phyloP scores from a whole-genome alignment of 2,113 vertebrate genomes.

The Vidua chalybeata region DNA sequence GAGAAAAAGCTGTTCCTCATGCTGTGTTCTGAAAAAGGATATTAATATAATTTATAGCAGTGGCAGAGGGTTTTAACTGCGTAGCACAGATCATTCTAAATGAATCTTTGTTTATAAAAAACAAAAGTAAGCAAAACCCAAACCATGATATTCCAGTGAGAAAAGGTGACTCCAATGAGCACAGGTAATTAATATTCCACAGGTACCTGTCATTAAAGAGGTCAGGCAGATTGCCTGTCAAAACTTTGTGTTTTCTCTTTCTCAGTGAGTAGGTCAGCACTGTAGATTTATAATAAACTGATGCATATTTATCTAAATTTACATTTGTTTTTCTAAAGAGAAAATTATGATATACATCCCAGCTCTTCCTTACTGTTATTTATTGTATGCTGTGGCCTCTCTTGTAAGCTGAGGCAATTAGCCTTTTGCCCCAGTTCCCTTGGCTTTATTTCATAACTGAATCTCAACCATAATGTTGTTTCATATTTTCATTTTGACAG shows the following conservation, averaged over 20 bases:
- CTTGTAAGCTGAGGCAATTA: slow-evolving; percentile 61
- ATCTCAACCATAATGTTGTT: neutral
- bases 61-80: neutral
- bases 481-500: slow-evolving; percentile 36
- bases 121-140: neutral
- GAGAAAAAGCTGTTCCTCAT: neutral
- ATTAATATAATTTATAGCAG: neutral
- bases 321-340: neutral
- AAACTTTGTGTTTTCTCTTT: neutral
- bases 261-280: neutral
- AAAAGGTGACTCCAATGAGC: neutral
- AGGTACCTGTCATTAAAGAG: neutral
- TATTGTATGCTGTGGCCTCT: slow-evolving; percentile 29
- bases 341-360: slow-evolving; percentile 31
- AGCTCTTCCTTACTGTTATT: slow-evolving; percentile 36
- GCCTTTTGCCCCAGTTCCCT: slow-evolving; percentile 43
- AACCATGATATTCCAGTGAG: neutral
- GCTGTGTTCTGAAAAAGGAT: neutral
- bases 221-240: neutral
- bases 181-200: neutral
- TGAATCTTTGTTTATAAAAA: neutral
- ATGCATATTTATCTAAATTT: slow-evolving; percentile 6
- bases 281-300: neutral
- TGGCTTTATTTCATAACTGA: slow-evolving; percentile 38
- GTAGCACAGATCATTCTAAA: neutral